These are phyloP conservation scores for Siniperca undulata DNA, from an alignment of 2,797 vertebrate genomes.

Conservation along the genomic window DNA sequence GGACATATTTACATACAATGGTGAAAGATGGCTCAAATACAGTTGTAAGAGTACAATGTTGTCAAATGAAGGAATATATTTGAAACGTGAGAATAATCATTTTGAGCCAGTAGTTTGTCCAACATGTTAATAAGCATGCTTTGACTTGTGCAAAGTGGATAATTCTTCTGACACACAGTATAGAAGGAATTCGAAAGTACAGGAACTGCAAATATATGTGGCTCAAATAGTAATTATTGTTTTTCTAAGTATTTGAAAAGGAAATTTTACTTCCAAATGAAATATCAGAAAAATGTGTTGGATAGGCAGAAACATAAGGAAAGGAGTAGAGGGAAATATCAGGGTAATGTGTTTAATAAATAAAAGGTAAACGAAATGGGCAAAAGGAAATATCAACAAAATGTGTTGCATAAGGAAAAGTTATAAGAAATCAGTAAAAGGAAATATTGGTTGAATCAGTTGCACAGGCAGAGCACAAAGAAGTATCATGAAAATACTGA, in stretches of 20 bases:
- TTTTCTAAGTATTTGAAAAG: background rate
- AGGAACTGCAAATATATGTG: no score
- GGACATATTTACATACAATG: background rate
- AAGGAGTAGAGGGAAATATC: background rate
- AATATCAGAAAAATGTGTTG: background rate
- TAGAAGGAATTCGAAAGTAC: no score
- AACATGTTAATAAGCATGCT: background rate
- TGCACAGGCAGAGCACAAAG: background rate
- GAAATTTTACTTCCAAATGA: fast-evolving
- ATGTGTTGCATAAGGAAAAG: no score
- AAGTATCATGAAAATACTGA: background rate
- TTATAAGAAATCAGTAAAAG: no score
- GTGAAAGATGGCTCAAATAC: background rate
- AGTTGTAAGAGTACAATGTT: background rate
- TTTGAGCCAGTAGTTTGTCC: background rate
- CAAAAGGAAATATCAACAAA: background rate
- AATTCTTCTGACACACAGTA: background rate
- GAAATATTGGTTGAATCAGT: no score
- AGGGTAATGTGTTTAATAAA: background rate
- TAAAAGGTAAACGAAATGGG: background rate
- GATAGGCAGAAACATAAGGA: background rate
- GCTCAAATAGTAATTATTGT: background rate
- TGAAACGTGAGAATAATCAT: background rate
- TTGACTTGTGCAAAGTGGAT: background rate
- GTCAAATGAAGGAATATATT: background rate